phyloP scores from a whole-genome alignment of 2,797 vertebrate genomes.

The Halcyon badia region DNA sequence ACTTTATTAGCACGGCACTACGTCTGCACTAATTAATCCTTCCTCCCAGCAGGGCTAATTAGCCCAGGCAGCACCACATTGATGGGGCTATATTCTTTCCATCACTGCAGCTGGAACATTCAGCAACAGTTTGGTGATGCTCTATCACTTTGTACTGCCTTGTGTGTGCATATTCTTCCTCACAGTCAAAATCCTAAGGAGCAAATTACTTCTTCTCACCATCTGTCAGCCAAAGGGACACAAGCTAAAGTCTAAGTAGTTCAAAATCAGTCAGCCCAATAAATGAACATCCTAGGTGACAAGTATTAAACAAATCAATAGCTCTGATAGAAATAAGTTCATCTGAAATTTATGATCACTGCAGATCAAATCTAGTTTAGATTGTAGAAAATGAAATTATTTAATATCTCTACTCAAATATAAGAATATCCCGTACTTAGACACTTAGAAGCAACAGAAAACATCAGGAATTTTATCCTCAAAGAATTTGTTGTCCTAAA shows the following conservation, averaged over 20 bases:
- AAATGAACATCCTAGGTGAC: neutral
- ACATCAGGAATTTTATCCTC: neutral
- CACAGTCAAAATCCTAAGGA: neutral
- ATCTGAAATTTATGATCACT: neutral
- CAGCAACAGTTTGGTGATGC: neutral
- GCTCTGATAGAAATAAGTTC: neutral
- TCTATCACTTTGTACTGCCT: neutral
- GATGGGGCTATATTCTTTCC: neutral
- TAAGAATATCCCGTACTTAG: neutral
- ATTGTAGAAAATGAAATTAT: neutral
- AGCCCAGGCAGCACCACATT: neutral
- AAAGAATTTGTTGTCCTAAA: neutral
- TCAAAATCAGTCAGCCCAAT: constrained; percentile 11
- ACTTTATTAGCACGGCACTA: constrained; percentile 48
- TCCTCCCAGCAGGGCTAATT: constrained; percentile 25
- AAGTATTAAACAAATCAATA: neutral
- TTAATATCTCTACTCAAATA: neutral
- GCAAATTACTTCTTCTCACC: neutral
- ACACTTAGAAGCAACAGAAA: neutral
- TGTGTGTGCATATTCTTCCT: neutral
- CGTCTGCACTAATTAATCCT: constrained; percentile 37
- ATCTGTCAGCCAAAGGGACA: neutral
- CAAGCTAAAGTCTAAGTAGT: neutral
- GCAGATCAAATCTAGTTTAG: neutral
- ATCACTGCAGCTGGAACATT: neutral